Percentiles rank a stretch among this genome's conserved stretches.
These are phyloP conservation scores for Coregonus sp. DNA, from an alignment of 2,797 vertebrate species.

Conservation along the genomic window DNA sequence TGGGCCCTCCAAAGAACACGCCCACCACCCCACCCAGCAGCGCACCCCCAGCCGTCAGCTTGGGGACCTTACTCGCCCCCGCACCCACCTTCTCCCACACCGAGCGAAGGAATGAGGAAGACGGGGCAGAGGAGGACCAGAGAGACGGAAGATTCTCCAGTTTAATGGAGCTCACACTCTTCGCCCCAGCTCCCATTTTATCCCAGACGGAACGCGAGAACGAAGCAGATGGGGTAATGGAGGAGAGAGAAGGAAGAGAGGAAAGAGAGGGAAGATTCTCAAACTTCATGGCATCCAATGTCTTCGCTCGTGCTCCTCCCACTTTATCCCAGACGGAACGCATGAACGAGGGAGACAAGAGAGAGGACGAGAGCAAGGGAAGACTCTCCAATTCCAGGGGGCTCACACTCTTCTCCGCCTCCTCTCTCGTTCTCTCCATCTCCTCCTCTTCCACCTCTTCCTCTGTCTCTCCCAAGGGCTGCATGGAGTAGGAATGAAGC, in stretches of 20 bases:
- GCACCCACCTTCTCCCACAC: slow-evolving; percentile 52
- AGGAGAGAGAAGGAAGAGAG: not conserved
- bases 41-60: slow-evolving; percentile 64
- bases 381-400: slow-evolving; percentile 51
- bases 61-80: slow-evolving; percentile 54
- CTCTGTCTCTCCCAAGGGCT: slow-evolving; percentile 56
- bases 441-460: slow-evolving; percentile 60
- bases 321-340: slow-evolving; percentile 7
- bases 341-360: slow-evolving; percentile 57
- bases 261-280: not conserved
- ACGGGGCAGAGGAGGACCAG: slow-evolving; percentile 8
- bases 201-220: no score
- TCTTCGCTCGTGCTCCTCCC: slow-evolving; percentile 15
- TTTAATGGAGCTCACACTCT: slow-evolving; percentile 48
- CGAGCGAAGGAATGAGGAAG: slow-evolving; percentile 35
- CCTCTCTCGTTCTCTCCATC: slow-evolving; percentile 63
- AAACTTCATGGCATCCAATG: not conserved
- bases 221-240: no score
- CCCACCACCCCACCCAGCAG: slow-evolving; percentile 64
- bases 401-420: slow-evolving; percentile 66
- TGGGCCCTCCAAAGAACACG: slow-evolving; percentile 42
- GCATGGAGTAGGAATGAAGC: slow-evolving; percentile 50
- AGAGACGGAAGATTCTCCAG: slow-evolving; percentile 54
- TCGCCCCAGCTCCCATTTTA: slow-evolving; percentile 39
- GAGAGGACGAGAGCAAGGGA: slow-evolving; percentile 48